Evolutionary conservation across 1,140 invertebrate genomes (phyloP), one percentile per base, ranked within the genome.

Genomic region (Cotesia typhae): DNA sequence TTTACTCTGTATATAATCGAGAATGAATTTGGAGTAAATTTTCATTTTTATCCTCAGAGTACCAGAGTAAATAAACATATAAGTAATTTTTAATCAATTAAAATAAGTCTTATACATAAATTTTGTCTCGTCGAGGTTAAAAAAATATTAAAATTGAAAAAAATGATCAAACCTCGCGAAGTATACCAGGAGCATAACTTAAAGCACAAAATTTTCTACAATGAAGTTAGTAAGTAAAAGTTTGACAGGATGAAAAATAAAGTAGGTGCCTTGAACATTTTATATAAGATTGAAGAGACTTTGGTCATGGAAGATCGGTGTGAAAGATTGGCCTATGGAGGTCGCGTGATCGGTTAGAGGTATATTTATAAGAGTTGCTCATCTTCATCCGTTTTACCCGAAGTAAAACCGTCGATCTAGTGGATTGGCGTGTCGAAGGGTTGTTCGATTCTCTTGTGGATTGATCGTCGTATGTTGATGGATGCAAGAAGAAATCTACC

Each of bases 401-500:
- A 47, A 47, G 41, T 47, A 47, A 28, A 47, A 47, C 66, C 66
- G 66, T 67, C 66, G 47, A n/a, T 67, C 66, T 14, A 67, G 51
- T 20, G 36, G 66, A 67, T 67, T 67, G 66, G 66, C 66, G 20
- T 67, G 66, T 67, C 41, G 66, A 67, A 65, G 63, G 63, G 63
- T 65, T 65, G 35, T 65, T 65, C 63, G 63, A 53, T 55, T 55
- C 66, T 55, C 66, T 5, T 12, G 66, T 67, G 66, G 52, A 67
- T 67, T 67, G 66, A 67, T 67, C 66, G 66, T 36, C 66, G 66
- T 55, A 53, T 67, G 66, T 67, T 67, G 66, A 67, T 67, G 51
- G 66, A 67, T 67, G 66, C 36, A 67, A n/a, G 51, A 35, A 53
- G 28, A 67, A 55, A 67, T 35, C 17, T 6, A 65, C 10, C 12